These are phyloP conservation scores for Mesocricetus auratus DNA, from an alignment of 2,113 vertebrate species.

Conservation along the genomic window DNA sequence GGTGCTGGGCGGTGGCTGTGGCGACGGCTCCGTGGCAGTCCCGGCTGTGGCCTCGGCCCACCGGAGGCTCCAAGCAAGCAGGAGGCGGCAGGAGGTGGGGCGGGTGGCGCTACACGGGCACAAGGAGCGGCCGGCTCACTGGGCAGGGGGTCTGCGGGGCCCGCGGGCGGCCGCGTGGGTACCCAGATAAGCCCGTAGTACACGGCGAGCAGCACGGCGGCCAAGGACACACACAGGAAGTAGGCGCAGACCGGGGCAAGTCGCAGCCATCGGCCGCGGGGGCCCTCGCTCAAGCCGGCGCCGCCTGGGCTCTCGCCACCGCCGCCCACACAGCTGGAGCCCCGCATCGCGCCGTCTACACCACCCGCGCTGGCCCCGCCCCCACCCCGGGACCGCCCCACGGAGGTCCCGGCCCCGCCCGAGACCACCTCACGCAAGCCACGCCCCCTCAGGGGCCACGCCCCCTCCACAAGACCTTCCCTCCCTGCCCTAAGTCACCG, in stretches of 20 bases:
- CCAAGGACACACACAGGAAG: constrained; percentile 92
- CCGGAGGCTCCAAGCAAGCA: constrained; percentile 55
- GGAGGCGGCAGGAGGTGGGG: constrained; percentile 22
- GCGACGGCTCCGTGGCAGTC: constrained; percentile 70
- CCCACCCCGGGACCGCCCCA: background rate
- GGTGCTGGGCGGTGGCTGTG: constrained; percentile 22
- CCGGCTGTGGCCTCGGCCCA: constrained; percentile 52
- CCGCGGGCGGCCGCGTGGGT: constrained; percentile 80
- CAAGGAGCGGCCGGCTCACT: constrained; percentile 66
- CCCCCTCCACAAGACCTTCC: background rate
- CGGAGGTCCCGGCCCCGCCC: background rate
- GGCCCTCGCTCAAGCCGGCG: constrained; percentile 85
- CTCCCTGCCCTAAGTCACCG: background rate
- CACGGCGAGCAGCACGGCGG: constrained; percentile 91
- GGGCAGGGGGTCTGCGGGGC: constrained; percentile 62
- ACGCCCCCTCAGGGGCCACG: background rate
- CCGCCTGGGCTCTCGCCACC: constrained; percentile 89
- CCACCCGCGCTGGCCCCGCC: background rate
- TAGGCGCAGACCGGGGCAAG: constrained; percentile 91
- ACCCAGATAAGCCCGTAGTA: constrained; percentile 93
- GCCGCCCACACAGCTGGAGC: constrained; percentile 85
- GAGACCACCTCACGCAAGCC: background rate
- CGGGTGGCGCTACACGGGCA: constrained; percentile 49
- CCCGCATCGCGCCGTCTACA: constrained; percentile 78
- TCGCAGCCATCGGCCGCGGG: constrained; percentile 91